phyloP scores from a whole-genome alignment of 53 echinoderm and acorn worm genomes.

The Echinometra lucunter region DNA sequence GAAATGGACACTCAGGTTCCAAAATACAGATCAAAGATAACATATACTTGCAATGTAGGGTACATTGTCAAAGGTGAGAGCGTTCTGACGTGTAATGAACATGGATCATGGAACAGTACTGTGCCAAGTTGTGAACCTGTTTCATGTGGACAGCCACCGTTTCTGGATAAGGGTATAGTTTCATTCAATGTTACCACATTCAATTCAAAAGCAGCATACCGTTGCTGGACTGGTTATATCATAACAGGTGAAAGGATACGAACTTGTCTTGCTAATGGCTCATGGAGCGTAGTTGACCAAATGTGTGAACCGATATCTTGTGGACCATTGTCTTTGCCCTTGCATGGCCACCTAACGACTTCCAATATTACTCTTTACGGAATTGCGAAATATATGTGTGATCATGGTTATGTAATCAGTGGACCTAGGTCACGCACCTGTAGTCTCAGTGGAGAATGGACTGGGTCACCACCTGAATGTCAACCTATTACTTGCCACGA shows the following conservation, averaged over 20 bases:
- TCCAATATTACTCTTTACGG: conserved; percentile 21
- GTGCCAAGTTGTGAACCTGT: conserved; percentile 38
- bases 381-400: conserved; percentile 48
- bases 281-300: conserved; percentile 28
- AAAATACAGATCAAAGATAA: background rate
- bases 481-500: conserved; percentile 69
- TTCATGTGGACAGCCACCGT: conserved; percentile 28
- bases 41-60: conserved; percentile 72
- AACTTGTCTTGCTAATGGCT: conserved; percentile 39
- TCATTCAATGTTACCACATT: conserved; percentile 53
- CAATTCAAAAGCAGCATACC: conserved; percentile 15
- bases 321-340: background rate
- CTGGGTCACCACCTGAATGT: conserved; percentile 61
- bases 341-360: background rate
- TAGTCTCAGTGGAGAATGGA: conserved; percentile 49
- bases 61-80: conserved; percentile 62
- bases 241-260: background rate
- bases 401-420: conserved; percentile 37
- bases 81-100: background rate
- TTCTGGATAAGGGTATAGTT: background rate
- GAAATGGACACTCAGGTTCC: background rate
- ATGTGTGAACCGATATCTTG: conserved; percentile 41
- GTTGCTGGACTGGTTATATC: conserved; percentile 49
- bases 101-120: conserved; percentile 35
- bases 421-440: conserved; percentile 56